Evolutionary conservation across 2,113 vertebrate species (phyloP), one percentile per base, ranked within the genome.

Genomic region (Semicossyphus pulcher): DNA sequence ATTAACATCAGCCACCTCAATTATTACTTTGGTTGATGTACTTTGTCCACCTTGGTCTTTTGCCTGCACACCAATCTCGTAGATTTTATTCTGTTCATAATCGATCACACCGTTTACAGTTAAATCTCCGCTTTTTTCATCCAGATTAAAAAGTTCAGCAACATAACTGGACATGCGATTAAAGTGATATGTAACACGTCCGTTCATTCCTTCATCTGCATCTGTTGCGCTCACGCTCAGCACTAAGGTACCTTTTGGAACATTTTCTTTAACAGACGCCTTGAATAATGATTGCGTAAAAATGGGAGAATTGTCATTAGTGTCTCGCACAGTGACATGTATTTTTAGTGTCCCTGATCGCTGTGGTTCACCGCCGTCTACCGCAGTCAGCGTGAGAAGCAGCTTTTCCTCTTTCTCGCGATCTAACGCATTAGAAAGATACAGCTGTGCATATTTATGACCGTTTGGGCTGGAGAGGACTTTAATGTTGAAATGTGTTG

Each of bases 191-290:
- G 84, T 81, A 4, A 91, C 54, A 0, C 26, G 70, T 1, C 86
- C 88, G 65, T 94, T 86, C 18, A 83, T 52, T 0, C 91, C 93
- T 54, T 91, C 74, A 71, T 94, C 94, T 61, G 82, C 83, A 68
- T 95, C 94, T 5, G 87, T 84, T 7, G 92, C 94, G 23, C 72
- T 92, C 0, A 88, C 3, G 0, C 8, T 77, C 23, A 56, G 26
- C 3, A 90, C 72, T 54, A 81, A 58, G 0, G 78, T 83, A 8
- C 83, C 91, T 21, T 47, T 47, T 2, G 78, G 48, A 4, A 61
- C 65, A 70, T 73, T 87, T 85, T 92, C 91, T 36, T 56, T 81
- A 0, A 95, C 53, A 36, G 80, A 66, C 0, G 87, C 91, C 20
- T 86, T 91, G 49, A 94, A 95, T 15, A 89, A 25, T 0, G 86